phyloP scores from a whole-genome alignment of 2,113 vertebrate genomes.

The Rhineura floridana region DNA sequence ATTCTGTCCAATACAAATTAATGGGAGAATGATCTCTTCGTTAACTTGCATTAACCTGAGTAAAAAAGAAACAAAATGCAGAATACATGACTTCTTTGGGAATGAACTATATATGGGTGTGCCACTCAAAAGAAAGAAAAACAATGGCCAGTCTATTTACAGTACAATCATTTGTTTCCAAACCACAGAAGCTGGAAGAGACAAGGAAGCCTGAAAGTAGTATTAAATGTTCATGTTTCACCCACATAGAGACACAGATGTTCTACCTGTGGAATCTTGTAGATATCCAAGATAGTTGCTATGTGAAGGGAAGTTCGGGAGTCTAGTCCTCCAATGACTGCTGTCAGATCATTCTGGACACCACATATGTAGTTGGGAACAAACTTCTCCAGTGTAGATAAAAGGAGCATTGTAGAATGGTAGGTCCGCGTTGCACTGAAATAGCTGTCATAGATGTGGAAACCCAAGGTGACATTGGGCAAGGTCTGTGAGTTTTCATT shows the following conservation, averaged over 20 bases:
- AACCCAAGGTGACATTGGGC: slow-evolving; percentile 2
- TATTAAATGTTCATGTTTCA: not conserved
- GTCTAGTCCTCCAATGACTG: slow-evolving; percentile 10
- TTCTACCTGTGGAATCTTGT: not conserved
- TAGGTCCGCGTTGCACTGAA: not conserved
- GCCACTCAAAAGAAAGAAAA: no score
- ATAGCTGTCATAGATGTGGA: slow-evolving; percentile 21
- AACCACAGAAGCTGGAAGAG: not conserved
- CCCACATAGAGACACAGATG: not conserved
- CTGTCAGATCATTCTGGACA: not conserved
- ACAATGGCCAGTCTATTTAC: not conserved
- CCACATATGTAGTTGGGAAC: slow-evolving; percentile 10
- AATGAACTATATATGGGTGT: no score
- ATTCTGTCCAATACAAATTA: no score
- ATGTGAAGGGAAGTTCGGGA: not conserved
- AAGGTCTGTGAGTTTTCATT: not conserved
- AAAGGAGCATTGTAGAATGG: not conserved
- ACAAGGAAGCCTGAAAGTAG: not conserved
- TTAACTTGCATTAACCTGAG: no score
- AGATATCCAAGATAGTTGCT: not conserved
- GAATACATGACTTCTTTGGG: no score
- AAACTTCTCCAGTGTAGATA: not conserved
- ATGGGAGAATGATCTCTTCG: no score
- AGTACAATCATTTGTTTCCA: not conserved
- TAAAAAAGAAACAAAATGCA: not conserved